Evolutionary conservation across 2,888 invertebrate species (phyloP).

Genomic region (Embidobia sp.): DNA sequence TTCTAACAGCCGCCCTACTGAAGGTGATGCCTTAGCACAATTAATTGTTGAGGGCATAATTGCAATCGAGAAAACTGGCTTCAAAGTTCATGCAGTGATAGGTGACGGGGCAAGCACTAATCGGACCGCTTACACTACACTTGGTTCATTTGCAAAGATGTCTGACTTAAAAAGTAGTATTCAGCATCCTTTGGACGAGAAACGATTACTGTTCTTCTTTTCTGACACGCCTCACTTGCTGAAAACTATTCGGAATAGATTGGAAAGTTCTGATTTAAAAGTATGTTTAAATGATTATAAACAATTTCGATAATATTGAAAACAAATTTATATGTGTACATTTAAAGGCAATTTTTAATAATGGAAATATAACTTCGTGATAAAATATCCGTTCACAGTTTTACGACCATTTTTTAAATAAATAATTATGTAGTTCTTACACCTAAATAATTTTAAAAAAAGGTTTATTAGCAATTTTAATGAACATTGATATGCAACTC

Average conservation of each 20-base stretch:
- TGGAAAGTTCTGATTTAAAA: not conserved
- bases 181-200: slow-evolving; percentile 56
- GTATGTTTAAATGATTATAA: slow-evolving; percentile 1
- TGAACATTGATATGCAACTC: too few relatives aligned
- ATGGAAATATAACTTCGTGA: too few relatives aligned
- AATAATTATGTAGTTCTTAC: too few relatives aligned
- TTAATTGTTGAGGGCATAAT: slow-evolving; percentile 29
- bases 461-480: too few relatives aligned
- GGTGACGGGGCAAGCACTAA: slow-evolving; percentile 55
- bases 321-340: too few relatives aligned
- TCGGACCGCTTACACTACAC: slow-evolving; percentile 46
- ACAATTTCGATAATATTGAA: too few relatives aligned
- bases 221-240: slow-evolving; percentile 63
- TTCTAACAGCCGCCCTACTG: slow-evolving; percentile 12
- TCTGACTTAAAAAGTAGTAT: slow-evolving; percentile 44
- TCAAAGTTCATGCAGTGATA: slow-evolving; percentile 59
- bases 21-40: slow-evolving; percentile 34
- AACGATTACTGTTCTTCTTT: slow-evolving; percentile 57
- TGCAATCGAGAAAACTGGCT: slow-evolving; percentile 57
- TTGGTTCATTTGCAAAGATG: slow-evolving; percentile 52
- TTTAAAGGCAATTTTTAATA: too few relatives aligned
- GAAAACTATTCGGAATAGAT: slow-evolving; percentile 18
- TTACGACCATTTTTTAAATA: too few relatives aligned
- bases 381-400: too few relatives aligned
- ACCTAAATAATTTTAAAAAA: too few relatives aligned